phyloP scores from a whole-genome alignment of 2,797 vertebrate species.

The Acomys russatus region DNA sequence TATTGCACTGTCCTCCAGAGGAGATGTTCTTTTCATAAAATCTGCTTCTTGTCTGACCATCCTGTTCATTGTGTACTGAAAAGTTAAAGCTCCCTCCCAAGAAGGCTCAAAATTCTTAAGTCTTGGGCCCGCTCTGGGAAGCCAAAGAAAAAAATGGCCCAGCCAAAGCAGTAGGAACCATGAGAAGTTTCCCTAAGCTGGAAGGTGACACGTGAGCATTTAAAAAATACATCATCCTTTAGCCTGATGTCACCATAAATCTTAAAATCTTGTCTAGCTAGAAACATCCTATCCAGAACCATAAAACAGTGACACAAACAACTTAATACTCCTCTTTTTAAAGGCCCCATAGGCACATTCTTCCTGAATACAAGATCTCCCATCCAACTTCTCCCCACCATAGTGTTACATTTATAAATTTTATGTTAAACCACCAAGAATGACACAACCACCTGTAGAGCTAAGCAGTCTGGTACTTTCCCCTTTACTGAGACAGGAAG shows the following conservation, averaged over 20 bases:
- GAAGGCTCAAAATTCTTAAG: conserved; percentile 45
- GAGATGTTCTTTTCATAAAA: not conserved
- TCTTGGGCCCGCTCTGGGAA: not conserved
- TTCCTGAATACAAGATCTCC: conserved; percentile 63
- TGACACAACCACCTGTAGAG: conserved; percentile 56
- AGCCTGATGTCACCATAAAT: conserved; percentile 74
- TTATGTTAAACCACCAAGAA: conserved; percentile 59
- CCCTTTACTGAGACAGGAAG: not conserved
- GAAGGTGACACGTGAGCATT: conserved; percentile 63
- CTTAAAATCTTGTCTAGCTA: conserved; percentile 64
- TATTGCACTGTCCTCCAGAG: not conserved
- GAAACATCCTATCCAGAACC: conserved; percentile 54
- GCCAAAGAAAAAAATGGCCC: not conserved
- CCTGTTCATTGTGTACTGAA: not conserved
- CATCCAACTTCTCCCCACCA: conserved; percentile 66
- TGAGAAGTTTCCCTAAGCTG: conserved; percentile 53
- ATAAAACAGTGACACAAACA: conserved; percentile 80
- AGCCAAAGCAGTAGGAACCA: conserved; percentile 73
- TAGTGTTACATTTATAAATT: conserved; percentile 76
- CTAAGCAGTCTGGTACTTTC: not conserved
- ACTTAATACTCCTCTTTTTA: conserved; percentile 72
- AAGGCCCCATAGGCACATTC: conserved; percentile 59
- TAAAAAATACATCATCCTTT: conserved; percentile 59
- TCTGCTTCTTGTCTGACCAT: not conserved
- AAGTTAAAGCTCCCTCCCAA: not conserved